Base-by-base conservation (phyloP, 2,797 vertebrate genomes). In the Argya squamiceps region DNA sequence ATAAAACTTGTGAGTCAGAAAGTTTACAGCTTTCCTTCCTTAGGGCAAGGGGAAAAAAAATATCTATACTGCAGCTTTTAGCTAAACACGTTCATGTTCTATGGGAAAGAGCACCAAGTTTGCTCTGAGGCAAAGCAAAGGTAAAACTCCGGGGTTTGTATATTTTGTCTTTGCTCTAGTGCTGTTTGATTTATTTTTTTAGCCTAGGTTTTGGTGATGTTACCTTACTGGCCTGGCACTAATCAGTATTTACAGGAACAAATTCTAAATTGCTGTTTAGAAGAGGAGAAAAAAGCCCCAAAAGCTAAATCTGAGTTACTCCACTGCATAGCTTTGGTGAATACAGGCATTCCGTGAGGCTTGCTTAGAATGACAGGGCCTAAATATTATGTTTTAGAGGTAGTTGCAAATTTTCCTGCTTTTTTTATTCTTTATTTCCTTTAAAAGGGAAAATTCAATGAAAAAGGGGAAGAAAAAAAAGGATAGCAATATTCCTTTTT, bases 1-100 rank as follows among this genome's bases (percentile, higher is more conserved):
- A 62, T 95, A 91, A 90, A 94, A 84, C 67, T 74, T 27, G 32
- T 27, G 65, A 89, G 86, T 89, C 74, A 91, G 73, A 95, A 93
- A 90, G 82, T 81, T 95, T 92, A 95, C 87, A 83, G 46, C 49
- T 93, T 91, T 75, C 70, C 76, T 86, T 90, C 68, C 64, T 93
- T 67, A 55, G 0, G 0, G 76, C 46, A 30, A 70, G 70, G 86
- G 65, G 50, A 12, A 30, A 30, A 37, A 59, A 59, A 70, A 92
- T 67, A 59, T 52, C 70, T 64, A 6, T 79, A 16, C 46, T 71
- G 67, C 32, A 73, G 87, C 74, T 88, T 93, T 89, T 74, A 91
- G 70, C 64, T 91, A 92, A 93, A 84, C 56, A 62, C 4, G 16
- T 65, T 84, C 39, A 60, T n/a, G 63, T 60, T 71, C 1, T 1